Evolutionary conservation across 1,140 invertebrate genomes (phyloP), one percentile per base, ranked within the genome.

Genomic region (Drosophila kikkawai): DNA sequence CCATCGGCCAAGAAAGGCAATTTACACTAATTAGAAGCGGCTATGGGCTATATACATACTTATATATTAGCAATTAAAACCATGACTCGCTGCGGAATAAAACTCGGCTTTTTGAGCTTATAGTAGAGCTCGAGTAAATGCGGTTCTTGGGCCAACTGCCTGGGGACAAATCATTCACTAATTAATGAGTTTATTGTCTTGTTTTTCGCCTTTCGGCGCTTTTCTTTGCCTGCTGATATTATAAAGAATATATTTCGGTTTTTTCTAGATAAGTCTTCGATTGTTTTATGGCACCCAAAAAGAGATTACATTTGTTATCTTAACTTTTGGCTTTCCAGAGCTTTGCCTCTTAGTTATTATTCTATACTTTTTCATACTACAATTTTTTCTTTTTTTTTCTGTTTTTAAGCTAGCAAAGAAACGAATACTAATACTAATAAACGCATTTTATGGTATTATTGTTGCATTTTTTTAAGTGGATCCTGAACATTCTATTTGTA

Each of bases 21-120:
- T 58, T 79, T 59, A 39, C 32, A 66, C 61, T 48, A 81, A 81
- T 81, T 76, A 71, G 34, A 58, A 53, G 26, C 53, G 19, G 51
- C 50, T 51, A 7, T 34, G 34, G 51, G 12, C 5, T 56, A 56
- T 39, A 56, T 39, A 26, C 36, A 56, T 39, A 26, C 36, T 22
- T 39, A n/a, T 7, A 45, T 47, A 73, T 44, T 29, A 19, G 45
- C 22, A 56, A 39, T 59, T 66, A 39, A 51, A 59, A 36, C 37
- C 44, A 53, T 64, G 66, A 68, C 63, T 68, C 53, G 63, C 68
- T 48, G 56, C 12, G 26, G 17, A 32, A 70, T 41, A 29, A 42
- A 77, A 66, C 64, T 7, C 11, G 15, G 29, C 36, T 56, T 19
- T 26, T 15, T 26, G 5, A 42, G 36, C 19, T 50, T 45, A 12